phyloP scores from a whole-genome alignment of 2,888 invertebrate genomes.

The Thumatha senex region DNA sequence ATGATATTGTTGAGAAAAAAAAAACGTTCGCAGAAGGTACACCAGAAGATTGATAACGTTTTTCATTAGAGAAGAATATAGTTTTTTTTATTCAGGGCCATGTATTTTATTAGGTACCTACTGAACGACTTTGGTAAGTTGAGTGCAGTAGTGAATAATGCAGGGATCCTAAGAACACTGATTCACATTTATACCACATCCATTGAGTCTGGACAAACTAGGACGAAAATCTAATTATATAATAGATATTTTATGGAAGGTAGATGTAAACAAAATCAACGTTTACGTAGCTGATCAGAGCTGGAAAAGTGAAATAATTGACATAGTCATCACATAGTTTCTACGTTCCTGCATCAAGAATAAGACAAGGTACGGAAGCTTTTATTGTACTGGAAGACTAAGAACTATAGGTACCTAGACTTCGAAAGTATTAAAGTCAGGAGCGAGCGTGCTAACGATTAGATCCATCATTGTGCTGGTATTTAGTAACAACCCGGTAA shows the following conservation, averaged over 20 bases:
- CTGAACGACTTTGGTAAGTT: conserved; percentile 28
- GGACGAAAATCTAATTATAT: conserved; percentile 64
- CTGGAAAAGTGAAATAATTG: conserved; percentile 80
- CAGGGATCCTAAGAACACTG: conserved; percentile 74
- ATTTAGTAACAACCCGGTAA: conserved; percentile 62
- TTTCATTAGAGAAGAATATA: too few species aligned
- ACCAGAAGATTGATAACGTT: not conserved
- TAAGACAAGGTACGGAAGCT: conserved; percentile 70
- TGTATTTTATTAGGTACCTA: not conserved
- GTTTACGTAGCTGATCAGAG: conserved; percentile 57
- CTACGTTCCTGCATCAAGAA: conserved; percentile 72
- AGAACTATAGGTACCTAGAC: conserved; percentile 52
- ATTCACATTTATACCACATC: conserved; percentile 78
- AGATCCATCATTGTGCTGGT: conserved; percentile 60
- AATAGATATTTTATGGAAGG: conserved; percentile 51
- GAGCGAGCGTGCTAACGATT: conserved; percentile 67
- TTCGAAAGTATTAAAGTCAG: conserved; percentile 48
- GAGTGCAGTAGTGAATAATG: conserved; percentile 60
- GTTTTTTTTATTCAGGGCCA: too few species aligned
- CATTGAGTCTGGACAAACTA: conserved; percentile 72
- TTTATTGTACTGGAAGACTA: conserved; percentile 78
- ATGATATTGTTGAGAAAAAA: not conserved
- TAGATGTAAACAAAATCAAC: conserved; percentile 42
- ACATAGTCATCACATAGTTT: conserved; percentile 82
- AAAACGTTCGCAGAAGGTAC: too few species aligned